phyloP scores from a whole-genome alignment of 2,888 invertebrate species.

The Brachycybe producta region DNA sequence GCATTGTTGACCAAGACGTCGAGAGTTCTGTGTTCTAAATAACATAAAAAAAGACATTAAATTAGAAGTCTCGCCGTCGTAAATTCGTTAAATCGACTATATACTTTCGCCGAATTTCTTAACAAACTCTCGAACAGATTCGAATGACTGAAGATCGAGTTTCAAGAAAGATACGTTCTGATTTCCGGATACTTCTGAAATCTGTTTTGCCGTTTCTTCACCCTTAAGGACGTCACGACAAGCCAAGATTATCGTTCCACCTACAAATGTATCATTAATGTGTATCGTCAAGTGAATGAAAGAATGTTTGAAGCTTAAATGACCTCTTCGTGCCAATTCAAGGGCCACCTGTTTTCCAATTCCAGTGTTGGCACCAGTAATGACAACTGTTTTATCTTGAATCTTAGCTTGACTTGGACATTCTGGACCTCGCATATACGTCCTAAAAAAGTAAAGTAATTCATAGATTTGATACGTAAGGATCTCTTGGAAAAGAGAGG shows the following conservation, averaged over 20 bases:
- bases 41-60: neutral
- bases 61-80: neutral
- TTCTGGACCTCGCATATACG: slow-evolving; percentile 15
- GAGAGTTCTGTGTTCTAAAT: slow-evolving; percentile 15
- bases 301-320: neutral
- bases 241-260: slow-evolving; percentile 14
- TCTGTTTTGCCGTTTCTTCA: neutral
- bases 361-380: slow-evolving; percentile 15
- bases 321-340: slow-evolving; percentile 15
- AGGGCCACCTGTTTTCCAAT: slow-evolving; percentile 15
- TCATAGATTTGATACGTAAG: neutral
- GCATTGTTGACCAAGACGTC: slow-evolving; percentile 23
- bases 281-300: neutral
- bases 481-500: no score
- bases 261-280: neutral
- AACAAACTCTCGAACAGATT: slow-evolving; percentile 10
- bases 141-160: slow-evolving; percentile 14
- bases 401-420: slow-evolving; percentile 11
- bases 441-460: slow-evolving; percentile 6
- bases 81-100: neutral
- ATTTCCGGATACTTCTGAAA: neutral
- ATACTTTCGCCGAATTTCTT: slow-evolving; percentile 10
- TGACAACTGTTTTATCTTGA: slow-evolving; percentile 12
- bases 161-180: neutral
- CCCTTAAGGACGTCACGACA: slow-evolving; percentile 9